Conservation (phyloP, 1,140 invertebrate genomes). For the Drosophila mojavensis region DNA sequence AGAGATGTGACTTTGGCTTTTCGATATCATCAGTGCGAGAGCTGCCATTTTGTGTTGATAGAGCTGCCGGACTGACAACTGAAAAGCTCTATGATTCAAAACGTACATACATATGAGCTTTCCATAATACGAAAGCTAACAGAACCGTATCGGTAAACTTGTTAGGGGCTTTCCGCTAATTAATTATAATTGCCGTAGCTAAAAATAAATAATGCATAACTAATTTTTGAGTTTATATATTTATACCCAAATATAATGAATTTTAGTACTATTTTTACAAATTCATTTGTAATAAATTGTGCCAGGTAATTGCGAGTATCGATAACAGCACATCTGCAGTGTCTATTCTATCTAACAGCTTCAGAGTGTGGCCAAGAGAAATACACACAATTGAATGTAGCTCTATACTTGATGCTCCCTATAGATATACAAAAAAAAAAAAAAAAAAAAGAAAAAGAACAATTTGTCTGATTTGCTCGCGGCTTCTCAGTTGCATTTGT, state of each 20-base stretch:
- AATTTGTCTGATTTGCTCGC: too few species aligned
- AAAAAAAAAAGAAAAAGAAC: too few species aligned
- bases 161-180: not conserved
- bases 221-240: not conserved
- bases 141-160: not conserved
- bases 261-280: too few species aligned
- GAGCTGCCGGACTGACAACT: slow-evolving; percentile 9
- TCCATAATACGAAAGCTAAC: not conserved
- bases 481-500: slow-evolving; percentile 33
- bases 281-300: too few species aligned
- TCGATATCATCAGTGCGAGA: not conserved
- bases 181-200: not conserved
- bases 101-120: not conserved
- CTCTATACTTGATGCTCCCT: slow-evolving; percentile 2
- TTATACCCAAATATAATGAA: not conserved
- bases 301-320: not conserved
- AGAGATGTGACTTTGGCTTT: not conserved
- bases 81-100: not conserved
- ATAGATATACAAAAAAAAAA: not conserved
- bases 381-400: slow-evolving; percentile 1
- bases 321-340: slow-evolving; percentile 8
- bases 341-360: not conserved
- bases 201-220: not conserved
- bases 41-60: not conserved
- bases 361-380: slow-evolving; percentile 5